Base-by-base conservation (phyloP, 1,140 invertebrate genomes). In the Pseudomyrmex concolor region DNA sequence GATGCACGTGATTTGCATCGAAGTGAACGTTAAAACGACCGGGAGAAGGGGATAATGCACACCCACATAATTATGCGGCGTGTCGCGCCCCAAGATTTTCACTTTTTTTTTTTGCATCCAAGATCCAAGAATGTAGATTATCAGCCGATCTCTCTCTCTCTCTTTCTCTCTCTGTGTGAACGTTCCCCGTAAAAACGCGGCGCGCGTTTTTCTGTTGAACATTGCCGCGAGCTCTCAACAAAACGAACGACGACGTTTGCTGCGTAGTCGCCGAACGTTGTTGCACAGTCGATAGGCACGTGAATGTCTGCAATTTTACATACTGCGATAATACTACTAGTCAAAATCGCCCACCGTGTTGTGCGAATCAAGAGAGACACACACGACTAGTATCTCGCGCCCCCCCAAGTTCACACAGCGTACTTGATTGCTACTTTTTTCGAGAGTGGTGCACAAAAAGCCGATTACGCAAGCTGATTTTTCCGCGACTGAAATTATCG, bases 21-120 rank as follows among this genome's bases (percentile, higher is more conserved):
- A 80, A 80, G 76, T 80, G 76, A 80, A 80, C 43, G 76, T 78
- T 57, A 22, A 22, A 57, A 17, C 19, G 54, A 5, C 3, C 4
- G 66, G 60, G 60, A 17, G 25, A 62, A 19, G 70, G 12, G 12
- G 8, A 59, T 43, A 2, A 50, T 70, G 12, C 19, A 15, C 76
- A 70, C 64, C 73, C 43, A 70, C 54, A 19, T 50, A 71, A 80
- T 80, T 71, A 71, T 15, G 50, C 19, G n/a, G 64, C 22, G 50
- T 19, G 54, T 80, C 43, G 54, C 15, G 54, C 15, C 60, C 55
- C 7, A 15, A 50, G n/a, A 80, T 70, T 80, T 71, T 80, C 8
- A 59, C 70, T 80, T 80, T 7, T 1, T 0, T 45, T n/a, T 34
- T 34, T 34, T 34, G 25, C 25, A 34, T 34, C 0, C 25, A 15